Conservation (phyloP, 2,888 invertebrate genomes). For the Microchrysa polita region DNA sequence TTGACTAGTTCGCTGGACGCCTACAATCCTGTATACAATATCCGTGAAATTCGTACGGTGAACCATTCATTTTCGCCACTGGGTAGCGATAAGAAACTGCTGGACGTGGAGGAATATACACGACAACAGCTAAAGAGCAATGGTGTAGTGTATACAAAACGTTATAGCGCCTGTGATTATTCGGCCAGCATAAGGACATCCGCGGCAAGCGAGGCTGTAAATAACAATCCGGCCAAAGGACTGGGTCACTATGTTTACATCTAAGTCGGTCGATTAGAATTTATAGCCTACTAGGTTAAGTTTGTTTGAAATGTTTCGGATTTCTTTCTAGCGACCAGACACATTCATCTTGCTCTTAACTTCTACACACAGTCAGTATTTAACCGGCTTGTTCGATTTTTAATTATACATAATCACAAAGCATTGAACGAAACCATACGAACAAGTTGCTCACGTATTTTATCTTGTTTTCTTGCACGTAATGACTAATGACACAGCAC, state of each 20-base stretch:
- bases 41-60: slow-evolving; percentile 63
- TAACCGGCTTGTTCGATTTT: no score
- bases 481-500: no score
- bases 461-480: no score
- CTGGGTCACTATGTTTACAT: slow-evolving; percentile 64
- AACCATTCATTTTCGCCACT: slow-evolving; percentile 63
- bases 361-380: no score
- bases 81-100: slow-evolving; percentile 63
- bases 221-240: slow-evolving; percentile 63
- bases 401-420: no score
- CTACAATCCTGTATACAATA: slow-evolving; percentile 64
- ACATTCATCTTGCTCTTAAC: neutral
- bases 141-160: slow-evolving; percentile 17
- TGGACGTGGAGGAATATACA: slow-evolving; percentile 56
- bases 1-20: slow-evolving; percentile 46
- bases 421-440: no score
- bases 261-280: slow-evolving; percentile 51
- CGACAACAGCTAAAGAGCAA: slow-evolving; percentile 20
- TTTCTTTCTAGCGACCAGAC: slow-evolving; percentile 1
- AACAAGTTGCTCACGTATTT: no score
- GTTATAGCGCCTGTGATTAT: slow-evolving; percentile 44
- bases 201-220: slow-evolving; percentile 58
- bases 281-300: no score
- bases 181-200: slow-evolving; percentile 42
- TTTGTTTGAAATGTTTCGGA: neutral